These are phyloP conservation scores for Ypsolopha scabrella DNA, from an alignment of 2,888 invertebrate species.

Conservation along the genomic window DNA sequence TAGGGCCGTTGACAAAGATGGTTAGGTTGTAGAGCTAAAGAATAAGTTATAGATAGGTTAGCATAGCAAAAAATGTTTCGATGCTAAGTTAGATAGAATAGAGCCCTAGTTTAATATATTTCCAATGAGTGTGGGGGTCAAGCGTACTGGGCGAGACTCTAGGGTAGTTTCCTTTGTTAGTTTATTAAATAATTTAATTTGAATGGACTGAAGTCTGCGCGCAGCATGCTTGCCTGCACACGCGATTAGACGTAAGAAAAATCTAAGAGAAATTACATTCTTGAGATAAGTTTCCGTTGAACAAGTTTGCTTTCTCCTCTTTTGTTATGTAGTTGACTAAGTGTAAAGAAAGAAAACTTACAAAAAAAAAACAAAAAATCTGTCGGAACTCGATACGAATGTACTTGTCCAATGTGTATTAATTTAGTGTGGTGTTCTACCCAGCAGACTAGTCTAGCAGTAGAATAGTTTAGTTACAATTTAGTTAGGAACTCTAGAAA, in stretches of 20 bases:
- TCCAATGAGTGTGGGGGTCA: conserved; percentile 28
- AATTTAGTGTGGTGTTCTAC: conserved; percentile 68
- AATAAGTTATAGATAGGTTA: conserved; percentile 66
- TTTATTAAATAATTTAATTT: conserved; percentile 69
- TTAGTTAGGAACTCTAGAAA: conserved; percentile 69
- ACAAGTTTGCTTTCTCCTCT: conserved; percentile 67
- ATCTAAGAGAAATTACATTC: conserved; percentile 53
- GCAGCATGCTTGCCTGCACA: conserved; percentile 28
- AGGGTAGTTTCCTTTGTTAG: conserved; percentile 67
- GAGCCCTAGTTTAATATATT: conserved; percentile 58
- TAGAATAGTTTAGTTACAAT: conserved; percentile 70
- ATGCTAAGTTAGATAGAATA: conserved; percentile 64
- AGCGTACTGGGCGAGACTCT: conserved; percentile 38
- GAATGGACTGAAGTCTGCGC: conserved; percentile 58
- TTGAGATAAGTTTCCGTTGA: conserved; percentile 61
- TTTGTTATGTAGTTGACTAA: conserved; percentile 69
- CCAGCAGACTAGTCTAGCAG: conserved; percentile 69
- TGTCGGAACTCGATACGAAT: conserved; percentile 56
- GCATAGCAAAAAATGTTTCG: conserved; percentile 63
- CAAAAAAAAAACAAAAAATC: conserved; percentile 39
- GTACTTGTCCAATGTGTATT: conserved; percentile 70
- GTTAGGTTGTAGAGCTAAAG: conserved; percentile 46
- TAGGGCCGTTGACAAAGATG: conserved; percentile 45
- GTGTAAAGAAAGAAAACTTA: conserved; percentile 64
- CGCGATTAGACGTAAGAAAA: conserved; percentile 25